phyloP scores from a whole-genome alignment of 2,113 vertebrate species.

The Corvus cornix region DNA sequence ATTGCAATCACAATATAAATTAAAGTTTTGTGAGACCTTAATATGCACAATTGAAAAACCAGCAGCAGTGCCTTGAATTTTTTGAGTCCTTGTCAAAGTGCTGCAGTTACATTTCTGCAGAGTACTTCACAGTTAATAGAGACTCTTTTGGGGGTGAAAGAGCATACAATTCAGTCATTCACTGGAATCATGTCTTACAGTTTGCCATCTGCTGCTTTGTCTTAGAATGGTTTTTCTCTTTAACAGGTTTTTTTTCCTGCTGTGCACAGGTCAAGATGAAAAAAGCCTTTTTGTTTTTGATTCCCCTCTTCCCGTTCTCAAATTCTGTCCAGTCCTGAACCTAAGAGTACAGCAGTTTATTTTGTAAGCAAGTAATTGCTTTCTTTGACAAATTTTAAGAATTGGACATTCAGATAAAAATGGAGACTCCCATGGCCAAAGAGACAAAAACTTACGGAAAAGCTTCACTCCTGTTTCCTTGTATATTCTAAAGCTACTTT shows the following conservation, averaged over 20 bases:
- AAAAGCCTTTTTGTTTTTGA: conserved; percentile 1
- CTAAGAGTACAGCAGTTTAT: background rate
- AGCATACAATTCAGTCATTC: conserved; percentile 1
- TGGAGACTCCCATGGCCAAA: background rate
- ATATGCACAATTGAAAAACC: background rate
- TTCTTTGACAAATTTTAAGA: background rate
- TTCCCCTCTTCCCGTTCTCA: background rate
- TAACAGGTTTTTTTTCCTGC: background rate
- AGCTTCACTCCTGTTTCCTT: background rate
- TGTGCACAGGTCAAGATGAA: background rate
- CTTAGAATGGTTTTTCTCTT: conserved; percentile 19
- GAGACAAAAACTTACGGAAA: background rate
- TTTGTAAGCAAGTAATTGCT: background rate
- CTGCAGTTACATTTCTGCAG: background rate
- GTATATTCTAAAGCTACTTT: background rate
- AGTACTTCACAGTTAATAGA: conserved; percentile 14
- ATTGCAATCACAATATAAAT: background rate
- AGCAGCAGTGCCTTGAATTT: background rate
- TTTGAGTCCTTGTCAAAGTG: background rate
- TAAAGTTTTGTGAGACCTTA: background rate
- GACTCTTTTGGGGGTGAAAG: background rate
- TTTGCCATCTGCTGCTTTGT: conserved; percentile 48
- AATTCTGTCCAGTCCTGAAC: background rate
- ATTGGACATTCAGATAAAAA: background rate
- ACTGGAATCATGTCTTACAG: background rate